Evolutionary conservation across 2,888 invertebrate species (phyloP).

Genomic region (Habroteleia sp.): DNA sequence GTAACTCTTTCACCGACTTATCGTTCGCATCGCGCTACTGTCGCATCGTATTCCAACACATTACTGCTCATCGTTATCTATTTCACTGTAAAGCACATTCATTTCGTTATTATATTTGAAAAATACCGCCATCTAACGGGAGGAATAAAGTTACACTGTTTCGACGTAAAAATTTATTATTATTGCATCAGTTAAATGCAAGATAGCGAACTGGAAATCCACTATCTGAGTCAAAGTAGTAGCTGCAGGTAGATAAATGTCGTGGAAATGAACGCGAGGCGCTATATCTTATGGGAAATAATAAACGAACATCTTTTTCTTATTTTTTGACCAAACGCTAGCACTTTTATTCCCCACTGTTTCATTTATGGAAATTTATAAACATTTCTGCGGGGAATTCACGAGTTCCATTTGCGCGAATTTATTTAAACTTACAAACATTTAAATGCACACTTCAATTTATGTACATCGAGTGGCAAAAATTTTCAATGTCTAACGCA

Average conservation of each 20-base stretch:
- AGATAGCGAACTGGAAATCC: constrained; percentile 52
- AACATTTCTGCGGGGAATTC: too few species aligned
- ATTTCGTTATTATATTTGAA: constrained; percentile 44
- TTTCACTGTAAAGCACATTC: constrained; percentile 45
- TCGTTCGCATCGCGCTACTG: constrained; percentile 49
- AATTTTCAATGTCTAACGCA: too few species aligned
- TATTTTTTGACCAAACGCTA: constrained; percentile 6
- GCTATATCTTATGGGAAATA: constrained; percentile 34
- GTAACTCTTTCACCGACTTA: constrained; percentile 50
- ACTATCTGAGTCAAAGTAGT: constrained; percentile 45
- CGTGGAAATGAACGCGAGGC: constrained; percentile 27
- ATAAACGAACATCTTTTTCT: constrained; percentile 20
- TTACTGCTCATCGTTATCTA: constrained; percentile 46
- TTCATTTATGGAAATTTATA: not conserved
- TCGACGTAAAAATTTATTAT: constrained; percentile 46
- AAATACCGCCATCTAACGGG: constrained; percentile 15
- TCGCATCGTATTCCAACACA: constrained; percentile 43
- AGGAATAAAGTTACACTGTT: constrained; percentile 43
- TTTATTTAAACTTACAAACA: too few species aligned
- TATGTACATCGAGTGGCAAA: too few species aligned
- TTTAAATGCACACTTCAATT: too few species aligned
- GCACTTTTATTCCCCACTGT: not conserved
- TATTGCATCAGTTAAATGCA: constrained; percentile 39
- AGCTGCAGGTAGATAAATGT: constrained; percentile 42
- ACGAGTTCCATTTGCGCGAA: too few species aligned